A percentile compares a stretch with the other conserved stretches of the same genome.
phyloP scores from a whole-genome alignment of 2,888 invertebrate species.

The Polymixis lichenea region DNA sequence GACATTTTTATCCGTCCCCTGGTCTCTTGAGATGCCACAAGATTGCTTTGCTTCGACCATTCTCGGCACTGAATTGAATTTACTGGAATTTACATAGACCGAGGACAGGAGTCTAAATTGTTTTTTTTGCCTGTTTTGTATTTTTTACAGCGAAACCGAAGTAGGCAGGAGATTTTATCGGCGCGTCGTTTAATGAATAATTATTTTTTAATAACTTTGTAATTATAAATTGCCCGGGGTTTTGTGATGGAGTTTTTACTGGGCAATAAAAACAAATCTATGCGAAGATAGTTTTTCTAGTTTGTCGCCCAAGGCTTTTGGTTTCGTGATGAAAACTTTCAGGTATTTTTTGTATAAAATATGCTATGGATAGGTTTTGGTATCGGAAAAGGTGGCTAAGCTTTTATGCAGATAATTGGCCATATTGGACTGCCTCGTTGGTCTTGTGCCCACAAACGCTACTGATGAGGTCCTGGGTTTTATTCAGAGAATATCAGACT shows the following conservation, averaged over 20 bases:
- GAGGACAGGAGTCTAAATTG: slow-evolving; percentile 39
- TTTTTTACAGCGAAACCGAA: slow-evolving; percentile 20
- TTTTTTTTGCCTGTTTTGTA: slow-evolving; percentile 9
- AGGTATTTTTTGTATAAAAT: slow-evolving; percentile 11
- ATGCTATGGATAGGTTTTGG: not conserved
- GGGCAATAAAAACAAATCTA: slow-evolving; percentile 24
- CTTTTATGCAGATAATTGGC: too few relatives aligned
- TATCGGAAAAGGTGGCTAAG: not conserved
- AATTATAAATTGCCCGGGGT: slow-evolving; percentile 30
- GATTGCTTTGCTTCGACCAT: slow-evolving; percentile 58
- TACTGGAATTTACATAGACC: slow-evolving; percentile 57
- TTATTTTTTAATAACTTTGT: slow-evolving; percentile 48
- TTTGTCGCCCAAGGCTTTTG: slow-evolving; percentile 1
- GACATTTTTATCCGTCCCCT: slow-evolving; percentile 55
- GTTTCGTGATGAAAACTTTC: slow-evolving; percentile 15
- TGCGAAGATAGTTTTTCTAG: slow-evolving; percentile 5
- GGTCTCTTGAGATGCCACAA: slow-evolving; percentile 57
- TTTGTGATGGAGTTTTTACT: slow-evolving; percentile 15
- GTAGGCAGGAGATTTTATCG: slow-evolving; percentile 17
- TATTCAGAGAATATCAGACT: too few relatives aligned
- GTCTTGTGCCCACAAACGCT: too few relatives aligned
- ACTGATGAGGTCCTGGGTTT: too few relatives aligned
- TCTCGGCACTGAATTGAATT: slow-evolving; percentile 59
- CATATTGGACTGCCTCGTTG: too few relatives aligned
- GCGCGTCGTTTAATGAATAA: slow-evolving; percentile 37